These are phyloP conservation scores for Marronus borbonicus DNA, from an alignment of 2,888 invertebrate genomes.

Conservation along the genomic window DNA sequence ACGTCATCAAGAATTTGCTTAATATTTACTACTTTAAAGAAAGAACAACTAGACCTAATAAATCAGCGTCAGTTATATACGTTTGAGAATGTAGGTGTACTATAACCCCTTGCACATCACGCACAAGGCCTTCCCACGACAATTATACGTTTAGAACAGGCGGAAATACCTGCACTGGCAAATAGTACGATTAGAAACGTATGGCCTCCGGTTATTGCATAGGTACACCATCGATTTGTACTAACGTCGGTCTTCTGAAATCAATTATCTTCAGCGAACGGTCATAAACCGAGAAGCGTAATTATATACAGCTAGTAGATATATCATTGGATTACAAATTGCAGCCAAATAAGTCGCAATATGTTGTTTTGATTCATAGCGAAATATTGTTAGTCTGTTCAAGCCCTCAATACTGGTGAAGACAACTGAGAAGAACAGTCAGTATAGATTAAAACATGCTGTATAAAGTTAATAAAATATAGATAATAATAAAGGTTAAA, in stretches of 20 bases:
- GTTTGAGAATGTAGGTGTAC: background rate
- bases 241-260: slow-evolving; percentile 39
- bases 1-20: no score
- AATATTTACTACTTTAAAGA: no score
- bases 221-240: slow-evolving; percentile 14
- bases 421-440: no score
- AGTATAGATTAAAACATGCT: no score
- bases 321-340: slow-evolving; percentile 12
- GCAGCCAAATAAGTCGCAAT: background rate
- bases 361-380: background rate
- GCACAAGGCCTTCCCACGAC: slow-evolving; percentile 22
- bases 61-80: no score
- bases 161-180: slow-evolving; percentile 13
- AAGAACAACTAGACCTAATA: no score
- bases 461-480: no score
- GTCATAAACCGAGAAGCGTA: slow-evolving; percentile 15
- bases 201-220: slow-evolving; percentile 27
- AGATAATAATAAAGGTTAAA: no score
- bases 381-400: no score
- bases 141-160: slow-evolving; percentile 15
- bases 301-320: slow-evolving; percentile 18
- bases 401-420: no score
- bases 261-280: slow-evolving; percentile 45
- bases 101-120: background rate
- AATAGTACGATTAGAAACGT: slow-evolving; percentile 22